Evolutionary conservation across 2,888 invertebrate species (phyloP).

Genomic region (Sinopyrophorus schimmeli): DNA sequence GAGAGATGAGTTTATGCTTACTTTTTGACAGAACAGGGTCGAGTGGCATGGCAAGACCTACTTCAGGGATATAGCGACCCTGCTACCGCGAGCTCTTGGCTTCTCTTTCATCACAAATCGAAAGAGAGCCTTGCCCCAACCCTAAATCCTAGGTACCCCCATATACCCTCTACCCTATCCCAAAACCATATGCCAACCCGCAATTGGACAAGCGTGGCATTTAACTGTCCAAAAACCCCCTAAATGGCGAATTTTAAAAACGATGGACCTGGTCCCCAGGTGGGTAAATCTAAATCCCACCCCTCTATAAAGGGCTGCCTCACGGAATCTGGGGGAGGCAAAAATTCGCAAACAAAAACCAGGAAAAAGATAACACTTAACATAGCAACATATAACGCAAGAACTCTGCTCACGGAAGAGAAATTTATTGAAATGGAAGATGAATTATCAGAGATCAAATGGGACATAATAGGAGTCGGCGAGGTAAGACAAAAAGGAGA

Average conservation of each 20-base stretch:
- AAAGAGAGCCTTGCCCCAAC: no score
- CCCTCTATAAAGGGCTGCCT: no score
- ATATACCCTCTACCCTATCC: no score
- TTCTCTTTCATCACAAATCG: no score
- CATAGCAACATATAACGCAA: background rate
- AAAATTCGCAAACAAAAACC: constrained; percentile 1
- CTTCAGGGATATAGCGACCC: no score
- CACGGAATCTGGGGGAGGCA: no score
- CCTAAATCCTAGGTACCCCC: no score
- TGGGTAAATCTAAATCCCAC: constrained; percentile 1
- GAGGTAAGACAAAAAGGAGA: constrained; percentile 1
- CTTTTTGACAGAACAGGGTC: background rate
- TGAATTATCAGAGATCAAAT: no score
- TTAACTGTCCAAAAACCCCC: constrained; percentile 1
- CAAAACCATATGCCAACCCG: no score
- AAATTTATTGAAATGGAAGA: constrained; percentile 3
- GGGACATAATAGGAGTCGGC: constrained; percentile 4
- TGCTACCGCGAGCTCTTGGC: no score
- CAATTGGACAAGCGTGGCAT: no score
- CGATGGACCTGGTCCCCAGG: constrained; percentile 3
- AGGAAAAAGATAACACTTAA: background rate
- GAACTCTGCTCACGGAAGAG: constrained; percentile 3
- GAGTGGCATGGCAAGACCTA: constrained; percentile 1
- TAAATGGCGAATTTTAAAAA: constrained; percentile 3
- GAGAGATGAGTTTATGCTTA: constrained; percentile 1